phyloP scores from a whole-genome alignment of 2,888 invertebrate genomes.

The Strigamia crassipes region DNA sequence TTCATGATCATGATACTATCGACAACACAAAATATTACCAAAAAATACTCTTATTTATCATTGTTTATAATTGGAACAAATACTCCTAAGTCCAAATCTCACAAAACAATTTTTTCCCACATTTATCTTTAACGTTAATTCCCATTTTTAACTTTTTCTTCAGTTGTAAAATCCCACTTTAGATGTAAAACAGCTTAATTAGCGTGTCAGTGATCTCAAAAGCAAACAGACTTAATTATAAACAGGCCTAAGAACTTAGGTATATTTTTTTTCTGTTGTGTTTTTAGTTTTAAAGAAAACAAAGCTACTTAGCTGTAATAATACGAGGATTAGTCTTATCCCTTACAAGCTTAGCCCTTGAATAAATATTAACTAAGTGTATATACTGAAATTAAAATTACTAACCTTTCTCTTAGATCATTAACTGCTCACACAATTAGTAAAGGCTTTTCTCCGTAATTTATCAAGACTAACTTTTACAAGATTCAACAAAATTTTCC shows the following conservation, averaged over 20 bases:
- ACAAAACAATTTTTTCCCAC: neutral
- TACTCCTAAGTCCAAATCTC: neutral
- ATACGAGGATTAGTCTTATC: neutral
- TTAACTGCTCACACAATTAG: neutral
- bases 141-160: slow-evolving; percentile 3
- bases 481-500: neutral
- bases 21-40: neutral
- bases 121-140: neutral
- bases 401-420: neutral
- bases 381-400: neutral
- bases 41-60: neutral
- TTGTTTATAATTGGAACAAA: too few species aligned
- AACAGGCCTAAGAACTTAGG: neutral
- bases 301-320: neutral
- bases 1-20: neutral
- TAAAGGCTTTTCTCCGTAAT: neutral
- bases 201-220: slow-evolving; percentile 24
- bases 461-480: neutral
- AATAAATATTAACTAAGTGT: neutral
- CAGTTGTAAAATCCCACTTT: neutral
- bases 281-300: neutral
- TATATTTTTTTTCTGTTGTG: neutral
- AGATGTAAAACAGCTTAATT: slow-evolving; percentile 35
- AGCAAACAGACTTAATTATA: slow-evolving; percentile 33
- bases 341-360: neutral